Percentiles rank a stretch among this genome's conserved stretches.
Conservation (phyloP, 1,140 invertebrate species). For the Micrasema longulum region DNA sequence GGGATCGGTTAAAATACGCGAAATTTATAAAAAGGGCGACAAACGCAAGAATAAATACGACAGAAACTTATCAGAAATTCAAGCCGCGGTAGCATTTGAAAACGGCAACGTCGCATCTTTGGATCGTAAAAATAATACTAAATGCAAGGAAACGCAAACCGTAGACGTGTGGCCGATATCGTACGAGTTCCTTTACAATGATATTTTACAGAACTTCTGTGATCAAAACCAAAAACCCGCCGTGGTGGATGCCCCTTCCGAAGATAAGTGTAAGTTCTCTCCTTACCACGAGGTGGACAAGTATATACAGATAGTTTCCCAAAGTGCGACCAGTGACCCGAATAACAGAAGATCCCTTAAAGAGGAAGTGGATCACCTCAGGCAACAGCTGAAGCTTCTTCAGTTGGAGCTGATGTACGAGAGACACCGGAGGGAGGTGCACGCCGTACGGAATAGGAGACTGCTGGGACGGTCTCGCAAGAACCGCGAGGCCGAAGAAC, state of each 20-base stretch:
- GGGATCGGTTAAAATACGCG: constrained; percentile 52
- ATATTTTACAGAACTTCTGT: constrained; percentile 68
- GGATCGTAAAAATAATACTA: constrained; percentile 12
- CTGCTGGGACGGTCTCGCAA: constrained; percentile 86
- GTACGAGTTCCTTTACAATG: constrained; percentile 79
- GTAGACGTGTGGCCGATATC: constrained; percentile 71
- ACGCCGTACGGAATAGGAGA: constrained; percentile 89
- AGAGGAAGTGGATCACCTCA: constrained; percentile 59
- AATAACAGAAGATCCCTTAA: constrained; percentile 39
- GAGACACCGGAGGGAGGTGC: constrained; percentile 85
- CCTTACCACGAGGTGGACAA: constrained; percentile 57
- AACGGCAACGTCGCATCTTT: constrained; percentile 33
- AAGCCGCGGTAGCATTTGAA: constrained; percentile 31
- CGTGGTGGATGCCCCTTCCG: constrained; percentile 17
- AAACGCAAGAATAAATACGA: constrained; percentile 22
- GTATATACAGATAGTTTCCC: constrained; percentile 49
- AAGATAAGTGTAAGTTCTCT: constrained; percentile 50
- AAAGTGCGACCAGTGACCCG: background rate
- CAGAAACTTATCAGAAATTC: constrained; percentile 20
- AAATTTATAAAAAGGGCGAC: constrained; percentile 21
- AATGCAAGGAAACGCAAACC: constrained; percentile 71
- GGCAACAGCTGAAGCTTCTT: constrained; percentile 80
- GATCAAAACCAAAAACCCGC: constrained; percentile 49
- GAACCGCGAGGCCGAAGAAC: constrained; percentile 84
- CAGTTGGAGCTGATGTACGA: constrained; percentile 91